Base-by-base conservation (phyloP, 2,888 invertebrate species). In the Antheraea assamensis region DNA sequence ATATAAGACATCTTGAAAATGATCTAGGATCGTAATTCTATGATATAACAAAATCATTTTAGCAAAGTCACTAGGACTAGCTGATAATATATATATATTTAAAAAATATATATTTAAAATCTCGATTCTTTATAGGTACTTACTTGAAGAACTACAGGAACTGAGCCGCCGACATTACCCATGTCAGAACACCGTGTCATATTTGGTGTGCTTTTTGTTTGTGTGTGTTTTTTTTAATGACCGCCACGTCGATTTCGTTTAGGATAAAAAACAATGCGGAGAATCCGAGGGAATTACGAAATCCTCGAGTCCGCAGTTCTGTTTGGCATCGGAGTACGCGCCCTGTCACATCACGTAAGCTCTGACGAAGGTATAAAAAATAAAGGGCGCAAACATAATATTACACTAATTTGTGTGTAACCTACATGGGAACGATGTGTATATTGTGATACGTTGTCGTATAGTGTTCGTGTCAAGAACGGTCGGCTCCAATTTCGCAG, bases 391-490 rank as follows among this genome's bases (percentile, higher is more conserved):
- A 88, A 92, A 92, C 90, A 90, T 90, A 91, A 92, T 90, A 91
- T 90, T 86, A 90, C 88, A 90, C 88, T 91, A 93, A 92, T 92
- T 93, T 87, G 86, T 91, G 86, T 90, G 89, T 89, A 89, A 87
- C 86, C 86, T 88, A 88, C 88, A 88, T 88, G 87, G 87, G 87
- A 92, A 91, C 86, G 86, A 84, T 89, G 87, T 87, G 91, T 91
- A 87, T 93, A 90, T 93, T 93, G 90, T 94, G 93, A 93, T 93
- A 90, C 81, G 82, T 77, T 87, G 93, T 93, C 93, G 79, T 76
- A 80, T 76, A 83, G 82, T 75, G 85, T 92, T 91, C 92, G 81
- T 85, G 79, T 91, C 90, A 88, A 80, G 80, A 79, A 82, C 75
- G 79, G 77, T 83, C 77, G 76, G 78, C 80, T 93, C 92, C 85